Base-by-base conservation (phyloP, 1,140 invertebrate genomes). In the Cheumatopsyche charites region DNA sequence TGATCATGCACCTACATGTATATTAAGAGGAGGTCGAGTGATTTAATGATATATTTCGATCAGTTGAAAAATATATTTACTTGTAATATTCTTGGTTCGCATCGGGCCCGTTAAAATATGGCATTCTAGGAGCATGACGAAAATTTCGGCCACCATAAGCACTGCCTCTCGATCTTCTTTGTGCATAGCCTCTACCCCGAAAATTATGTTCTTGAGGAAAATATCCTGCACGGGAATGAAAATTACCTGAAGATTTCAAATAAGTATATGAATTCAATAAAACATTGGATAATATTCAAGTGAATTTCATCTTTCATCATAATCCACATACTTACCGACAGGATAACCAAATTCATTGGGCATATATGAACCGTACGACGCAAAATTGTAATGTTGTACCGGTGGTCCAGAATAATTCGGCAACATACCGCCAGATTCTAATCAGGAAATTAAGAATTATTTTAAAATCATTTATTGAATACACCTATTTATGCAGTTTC, bases 91-190 rank as follows among this genome's bases (percentile, higher is more conserved):
- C 79, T 0, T 81, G 80, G 42, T 78, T 80, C 47, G 82, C 80
- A 74, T 82, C 79, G 0, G 82, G 80, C 21, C 82, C 81, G 42
- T 82, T 79, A 77, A 82, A 83, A 79, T 78, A 81, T 0, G 82
- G 81, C 79, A 82, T 78, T 21, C 77, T 72, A 2, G 73, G 70
- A 0, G 74, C 42, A 15, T 70, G 66, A 0, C 71, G 41, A 43
- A 29, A 74, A 21, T 49, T 49, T 25, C 63, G 19, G 12, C 41
- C 19, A 12, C 49, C 58, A 2, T 67, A 66, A 3, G 36, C 36
- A 29, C n/a, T 25, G 1, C 67, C 70, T 41, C 73, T 49, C 0
- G 65, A 41, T 17, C 71, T 42, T 41, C 70, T 43, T 1, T 26
- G 6, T 5, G 42, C 13, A 55, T 29, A 76, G 6, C 72, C 75